A percentile compares a stretch with the other conserved stretches of the same genome.
Evolutionary conservation across 2,113 vertebrate species (phyloP).

Genomic region (Calidris pygmaea): DNA sequence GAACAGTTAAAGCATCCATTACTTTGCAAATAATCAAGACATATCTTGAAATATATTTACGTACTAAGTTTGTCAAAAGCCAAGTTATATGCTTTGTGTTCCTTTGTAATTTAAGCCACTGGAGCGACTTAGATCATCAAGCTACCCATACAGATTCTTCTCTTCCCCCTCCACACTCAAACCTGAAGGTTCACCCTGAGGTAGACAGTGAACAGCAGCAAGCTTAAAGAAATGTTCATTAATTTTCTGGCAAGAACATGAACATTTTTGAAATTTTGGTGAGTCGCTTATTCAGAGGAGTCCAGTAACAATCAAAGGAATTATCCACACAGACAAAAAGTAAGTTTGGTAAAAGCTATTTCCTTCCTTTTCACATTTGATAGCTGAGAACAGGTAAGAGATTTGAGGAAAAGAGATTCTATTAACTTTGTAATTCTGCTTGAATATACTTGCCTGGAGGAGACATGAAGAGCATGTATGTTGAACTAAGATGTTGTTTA

Average conservation of each 20-base stretch:
- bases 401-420: background rate
- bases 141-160: background rate
- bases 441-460: background rate
- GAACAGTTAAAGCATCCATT: background rate
- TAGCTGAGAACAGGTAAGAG: background rate
- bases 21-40: background rate
- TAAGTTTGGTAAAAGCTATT: background rate
- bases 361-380: background rate
- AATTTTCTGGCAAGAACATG: too few relatives aligned
- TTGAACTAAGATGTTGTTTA: background rate
- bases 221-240: background rate
- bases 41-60: background rate
- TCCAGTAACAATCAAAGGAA: background rate
- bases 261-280: background rate
- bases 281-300: background rate
- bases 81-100: background rate
- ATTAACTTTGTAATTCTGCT: background rate
- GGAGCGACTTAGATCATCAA: background rate
- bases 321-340: background rate
- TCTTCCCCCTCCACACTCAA: background rate
- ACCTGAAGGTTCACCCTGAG: background rate
- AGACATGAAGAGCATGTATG: background rate
- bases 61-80: background rate
- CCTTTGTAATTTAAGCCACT: background rate
- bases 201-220: rapidly evolving